Evolutionary conservation across 2,888 invertebrate species (phyloP).

Genomic region (Stictocephala bisonia): DNA sequence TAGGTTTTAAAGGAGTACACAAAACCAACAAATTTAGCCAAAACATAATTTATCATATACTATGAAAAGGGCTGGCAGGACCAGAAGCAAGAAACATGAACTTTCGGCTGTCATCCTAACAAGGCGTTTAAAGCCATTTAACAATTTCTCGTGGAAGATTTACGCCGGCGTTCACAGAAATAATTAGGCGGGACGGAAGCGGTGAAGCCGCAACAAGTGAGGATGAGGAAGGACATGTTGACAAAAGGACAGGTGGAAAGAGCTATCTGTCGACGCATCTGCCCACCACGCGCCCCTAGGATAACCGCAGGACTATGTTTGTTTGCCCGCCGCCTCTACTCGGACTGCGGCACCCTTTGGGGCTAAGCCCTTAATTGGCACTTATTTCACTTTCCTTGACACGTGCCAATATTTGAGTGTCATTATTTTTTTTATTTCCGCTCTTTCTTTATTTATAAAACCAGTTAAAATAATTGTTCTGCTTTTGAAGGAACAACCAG

Average conservation of each 20-base stretch:
- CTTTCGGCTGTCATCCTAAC: too few species aligned
- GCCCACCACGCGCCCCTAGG: neutral
- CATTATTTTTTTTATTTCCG: slow-evolving; percentile 29
- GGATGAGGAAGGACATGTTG: neutral
- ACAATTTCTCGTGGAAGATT: too few species aligned
- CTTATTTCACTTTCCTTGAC: slow-evolving; percentile 27
- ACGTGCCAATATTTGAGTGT: slow-evolving; percentile 36
- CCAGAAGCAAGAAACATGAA: too few species aligned
- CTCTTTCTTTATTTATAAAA: too few species aligned
- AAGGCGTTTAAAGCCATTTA: too few species aligned
- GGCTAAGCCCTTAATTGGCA: slow-evolving; percentile 33
- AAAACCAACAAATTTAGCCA: too few species aligned
- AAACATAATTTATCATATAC: too few species aligned
- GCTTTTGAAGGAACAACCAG: too few species aligned
- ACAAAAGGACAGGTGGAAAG: neutral
- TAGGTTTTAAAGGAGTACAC: too few species aligned
- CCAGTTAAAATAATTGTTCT: too few species aligned
- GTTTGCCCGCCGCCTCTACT: slow-evolving; percentile 16
- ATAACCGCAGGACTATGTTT: slow-evolving; percentile 26
- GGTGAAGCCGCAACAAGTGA: slow-evolving; percentile 12
- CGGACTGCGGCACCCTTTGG: slow-evolving; percentile 23
- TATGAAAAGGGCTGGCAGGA: too few species aligned
- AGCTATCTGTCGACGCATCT: too few species aligned
- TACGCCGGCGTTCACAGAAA: slow-evolving; percentile 16
- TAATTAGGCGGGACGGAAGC: slow-evolving; percentile 1